Conservation (phyloP, 2,888 invertebrate genomes). For the Athalia circularis region DNA sequence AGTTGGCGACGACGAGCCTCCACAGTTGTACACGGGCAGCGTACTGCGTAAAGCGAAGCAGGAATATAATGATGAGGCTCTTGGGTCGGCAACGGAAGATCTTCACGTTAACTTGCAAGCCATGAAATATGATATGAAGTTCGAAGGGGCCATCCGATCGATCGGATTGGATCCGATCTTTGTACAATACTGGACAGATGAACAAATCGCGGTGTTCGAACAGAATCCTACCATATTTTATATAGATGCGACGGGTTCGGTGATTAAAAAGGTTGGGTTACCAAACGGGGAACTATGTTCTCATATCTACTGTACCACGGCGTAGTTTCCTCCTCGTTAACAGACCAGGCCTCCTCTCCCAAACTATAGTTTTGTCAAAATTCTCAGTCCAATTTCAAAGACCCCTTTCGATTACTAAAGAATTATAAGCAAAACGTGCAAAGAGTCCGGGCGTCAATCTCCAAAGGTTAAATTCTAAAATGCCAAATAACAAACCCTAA, state of each 20-base stretch:
- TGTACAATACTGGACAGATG: slow-evolving; percentile 33
- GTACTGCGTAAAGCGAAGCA: background rate
- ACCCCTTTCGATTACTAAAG: too few species aligned
- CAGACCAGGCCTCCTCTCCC: too few species aligned
- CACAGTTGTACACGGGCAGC: background rate
- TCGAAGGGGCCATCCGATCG: slow-evolving; percentile 19
- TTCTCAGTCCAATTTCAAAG: too few species aligned
- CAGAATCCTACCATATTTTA: background rate
- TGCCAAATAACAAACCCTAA: too few species aligned
- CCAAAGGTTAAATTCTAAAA: too few species aligned
- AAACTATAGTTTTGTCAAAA: too few species aligned
- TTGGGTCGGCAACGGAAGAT: slow-evolving; percentile 9
- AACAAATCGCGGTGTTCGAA: slow-evolving; percentile 23
- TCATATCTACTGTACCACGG: too few species aligned
- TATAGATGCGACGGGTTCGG: slow-evolving; percentile 17
- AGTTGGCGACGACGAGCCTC: slow-evolving; percentile 21
- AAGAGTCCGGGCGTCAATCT: too few species aligned
- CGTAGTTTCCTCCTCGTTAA: too few species aligned
- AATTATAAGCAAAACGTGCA: too few species aligned
- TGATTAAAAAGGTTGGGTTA: slow-evolving; percentile 26
- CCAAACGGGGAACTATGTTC: slow-evolving; percentile 47
- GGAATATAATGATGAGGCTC: slow-evolving; percentile 20
- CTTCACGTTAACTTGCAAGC: background rate
- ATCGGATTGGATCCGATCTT: slow-evolving; percentile 32
- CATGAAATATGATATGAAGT: slow-evolving; percentile 17